Percentiles rank a stretch among this genome's conserved stretches.
Conservation (phyloP, 2,113 vertebrate species). For the Brachypodius melanocephalos region DNA sequence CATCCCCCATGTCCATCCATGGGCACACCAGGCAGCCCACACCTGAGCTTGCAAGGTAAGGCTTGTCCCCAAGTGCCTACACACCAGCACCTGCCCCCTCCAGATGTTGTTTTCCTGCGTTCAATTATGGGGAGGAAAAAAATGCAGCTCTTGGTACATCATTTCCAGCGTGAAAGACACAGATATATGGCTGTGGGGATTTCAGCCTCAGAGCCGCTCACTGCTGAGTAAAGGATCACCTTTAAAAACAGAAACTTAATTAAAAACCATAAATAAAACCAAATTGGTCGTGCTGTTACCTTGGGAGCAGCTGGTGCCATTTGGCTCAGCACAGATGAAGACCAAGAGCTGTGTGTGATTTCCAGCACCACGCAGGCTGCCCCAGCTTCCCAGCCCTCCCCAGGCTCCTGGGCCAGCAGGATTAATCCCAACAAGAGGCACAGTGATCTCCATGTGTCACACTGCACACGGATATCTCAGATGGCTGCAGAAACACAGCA, state of each 20-base stretch:
- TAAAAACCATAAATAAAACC: slow-evolving; percentile 40
- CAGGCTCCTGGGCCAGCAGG: slow-evolving; percentile 26
- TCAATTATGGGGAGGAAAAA: neutral
- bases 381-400: slow-evolving; percentile 14
- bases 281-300: neutral
- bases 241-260: slow-evolving; percentile 11
- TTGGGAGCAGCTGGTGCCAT: neutral
- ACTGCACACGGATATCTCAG: neutral
- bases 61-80: neutral
- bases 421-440: slow-evolving; percentile 18
- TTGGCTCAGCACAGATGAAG: slow-evolving; percentile 1
- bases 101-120: neutral
- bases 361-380: neutral
- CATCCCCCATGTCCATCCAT: accelerated
- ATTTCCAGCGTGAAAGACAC: neutral
- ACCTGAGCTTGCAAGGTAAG: neutral
- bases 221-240: slow-evolving; percentile 1
- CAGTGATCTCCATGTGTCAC: neutral
- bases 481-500: slow-evolving; percentile 2
- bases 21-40: accelerated
- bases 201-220: accelerated
- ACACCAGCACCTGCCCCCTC: neutral
- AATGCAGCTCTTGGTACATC: neutral
- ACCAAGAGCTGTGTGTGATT: neutral
- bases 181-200: neutral